These are phyloP conservation scores for Heterotilapia buettikoferi DNA, from an alignment of 2,113 vertebrate genomes.

Conservation along the genomic window DNA sequence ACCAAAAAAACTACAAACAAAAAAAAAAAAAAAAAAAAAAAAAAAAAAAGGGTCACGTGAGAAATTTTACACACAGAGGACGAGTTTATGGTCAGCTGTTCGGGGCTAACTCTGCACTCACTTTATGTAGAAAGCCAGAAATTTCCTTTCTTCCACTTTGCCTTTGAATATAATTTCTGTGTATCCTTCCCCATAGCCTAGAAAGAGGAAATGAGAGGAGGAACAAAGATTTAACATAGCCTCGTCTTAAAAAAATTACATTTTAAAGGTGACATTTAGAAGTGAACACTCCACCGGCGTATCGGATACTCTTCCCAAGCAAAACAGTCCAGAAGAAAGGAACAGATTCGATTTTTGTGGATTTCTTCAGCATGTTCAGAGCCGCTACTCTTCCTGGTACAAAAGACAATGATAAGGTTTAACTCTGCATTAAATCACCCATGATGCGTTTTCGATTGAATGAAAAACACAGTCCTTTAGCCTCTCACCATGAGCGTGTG, in stretches of 20 bases:
- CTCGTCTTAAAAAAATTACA: not conserved
- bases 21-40: not conserved
- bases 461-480: not conserved
- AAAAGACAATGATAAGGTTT: not conserved
- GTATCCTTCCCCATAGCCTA: constrained; percentile 81
- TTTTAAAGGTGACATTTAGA: not conserved
- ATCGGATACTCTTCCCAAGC: constrained; percentile 78
- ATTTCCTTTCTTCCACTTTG: constrained; percentile 74
- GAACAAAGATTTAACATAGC: not conserved
- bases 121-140: constrained; percentile 86
- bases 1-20: too few relatives aligned
- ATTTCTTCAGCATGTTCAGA: constrained; percentile 78
- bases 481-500: constrained; percentile 79
- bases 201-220: not conserved
- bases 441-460: not conserved
- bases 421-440: not conserved
- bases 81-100: not conserved
- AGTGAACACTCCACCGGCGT: constrained; percentile 66
- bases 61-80: not conserved
- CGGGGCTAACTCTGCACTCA: constrained; percentile 40
- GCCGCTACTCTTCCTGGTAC: constrained; percentile 78
- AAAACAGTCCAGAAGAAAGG: constrained; percentile 86
- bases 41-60: not conserved
- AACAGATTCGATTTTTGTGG: constrained; percentile 66
- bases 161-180: constrained; percentile 82